Evolutionary conservation across 2,113 vertebrate species (phyloP).

Genomic region (Isurus oxyrinchus): DNA sequence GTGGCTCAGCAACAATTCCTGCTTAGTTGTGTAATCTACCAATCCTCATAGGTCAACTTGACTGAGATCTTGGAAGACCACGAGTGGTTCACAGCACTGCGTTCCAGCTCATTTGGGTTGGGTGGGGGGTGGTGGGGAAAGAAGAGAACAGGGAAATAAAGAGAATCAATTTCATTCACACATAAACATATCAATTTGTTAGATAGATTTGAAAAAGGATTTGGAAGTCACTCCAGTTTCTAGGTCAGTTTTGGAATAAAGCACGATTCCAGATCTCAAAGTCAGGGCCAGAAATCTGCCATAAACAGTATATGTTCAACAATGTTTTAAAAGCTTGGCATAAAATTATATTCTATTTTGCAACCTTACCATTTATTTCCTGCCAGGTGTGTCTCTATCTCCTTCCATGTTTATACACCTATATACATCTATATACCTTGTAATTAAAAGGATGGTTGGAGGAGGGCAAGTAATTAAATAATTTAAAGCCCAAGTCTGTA

Average conservation of each 20-base stretch:
- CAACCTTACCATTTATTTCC: not conserved
- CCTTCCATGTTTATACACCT: not conserved
- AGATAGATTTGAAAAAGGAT: not conserved
- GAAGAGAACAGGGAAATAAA: not conserved
- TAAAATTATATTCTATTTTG: not conserved
- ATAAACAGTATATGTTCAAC: not conserved
- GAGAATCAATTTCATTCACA: not conserved
- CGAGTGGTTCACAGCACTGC: not conserved
- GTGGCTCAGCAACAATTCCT: no score
- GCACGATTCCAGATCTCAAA: not conserved
- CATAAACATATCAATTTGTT: not conserved
- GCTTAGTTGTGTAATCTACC: no score
- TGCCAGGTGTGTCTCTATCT: not conserved
- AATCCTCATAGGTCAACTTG: not conserved
- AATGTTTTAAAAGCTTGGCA: not conserved
- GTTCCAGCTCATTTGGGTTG: not conserved
- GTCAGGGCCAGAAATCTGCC: not conserved
- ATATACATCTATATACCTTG: no score
- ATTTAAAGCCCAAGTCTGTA: not conserved
- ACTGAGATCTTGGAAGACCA: not conserved
- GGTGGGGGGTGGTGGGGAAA: no score
- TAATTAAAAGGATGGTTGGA: not conserved
- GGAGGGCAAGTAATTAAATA: not conserved
- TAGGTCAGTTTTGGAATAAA: not conserved
- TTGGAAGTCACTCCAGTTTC: not conserved